These are phyloP conservation scores for Cardiocondyla obscurior DNA, from an alignment of 1,140 invertebrate genomes.

Conservation along the genomic window DNA sequence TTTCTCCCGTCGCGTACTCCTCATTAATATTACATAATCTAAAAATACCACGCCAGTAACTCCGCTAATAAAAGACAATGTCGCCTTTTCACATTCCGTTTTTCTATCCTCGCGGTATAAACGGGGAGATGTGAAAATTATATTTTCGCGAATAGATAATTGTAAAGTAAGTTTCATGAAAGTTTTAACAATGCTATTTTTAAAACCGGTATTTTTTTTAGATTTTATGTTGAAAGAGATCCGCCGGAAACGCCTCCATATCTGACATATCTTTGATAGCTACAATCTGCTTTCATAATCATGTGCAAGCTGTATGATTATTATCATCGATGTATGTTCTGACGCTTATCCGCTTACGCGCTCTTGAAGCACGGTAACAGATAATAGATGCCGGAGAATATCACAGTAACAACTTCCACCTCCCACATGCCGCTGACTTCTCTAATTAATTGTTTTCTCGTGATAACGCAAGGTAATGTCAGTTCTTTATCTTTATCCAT, in stretches of 20 bases:
- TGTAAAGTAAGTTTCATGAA: background rate
- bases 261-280: background rate
- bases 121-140: too few species aligned
- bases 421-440: background rate
- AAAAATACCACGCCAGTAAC: background rate
- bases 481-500: background rate
- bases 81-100: background rate
- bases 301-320: slow-evolving; percentile 7
- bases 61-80: background rate
- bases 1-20: background rate
- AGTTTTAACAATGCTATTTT: background rate
- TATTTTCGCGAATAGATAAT: background rate
- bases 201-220: background rate
- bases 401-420: background rate
- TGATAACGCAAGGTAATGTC: background rate
- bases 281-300: slow-evolving; percentile 28
- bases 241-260: background rate
- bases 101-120: too few species aligned
- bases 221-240: background rate
- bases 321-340: background rate
- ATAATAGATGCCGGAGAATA: slow-evolving; percentile 42
- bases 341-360: slow-evolving; percentile 28
- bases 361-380: slow-evolving; percentile 2
- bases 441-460: slow-evolving; percentile 23
- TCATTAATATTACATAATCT: slow-evolving; percentile 8